Evolutionary conservation across 2,797 vertebrate species (phyloP).

Genomic region (Pachyuromys duprasi): DNA sequence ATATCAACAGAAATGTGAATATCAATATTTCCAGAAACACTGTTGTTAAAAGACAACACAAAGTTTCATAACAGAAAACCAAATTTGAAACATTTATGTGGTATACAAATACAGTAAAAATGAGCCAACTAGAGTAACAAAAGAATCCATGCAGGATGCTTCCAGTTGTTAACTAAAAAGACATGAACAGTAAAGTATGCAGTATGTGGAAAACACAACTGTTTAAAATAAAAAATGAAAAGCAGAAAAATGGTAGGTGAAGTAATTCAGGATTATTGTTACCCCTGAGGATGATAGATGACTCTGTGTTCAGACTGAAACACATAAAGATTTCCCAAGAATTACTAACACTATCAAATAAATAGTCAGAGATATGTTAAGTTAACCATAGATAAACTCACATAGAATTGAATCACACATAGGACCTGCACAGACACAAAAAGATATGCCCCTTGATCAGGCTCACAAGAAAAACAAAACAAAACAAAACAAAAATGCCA

Average conservation of each 20-base stretch:
- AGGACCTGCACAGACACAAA: background rate
- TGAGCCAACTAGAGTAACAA: background rate
- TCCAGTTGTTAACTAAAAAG: conserved; percentile 40
- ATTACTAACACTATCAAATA: background rate
- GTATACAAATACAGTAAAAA: background rate
- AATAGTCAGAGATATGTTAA: background rate
- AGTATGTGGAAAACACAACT: background rate
- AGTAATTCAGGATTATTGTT: background rate
- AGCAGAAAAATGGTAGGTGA: background rate
- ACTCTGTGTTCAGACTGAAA: background rate
- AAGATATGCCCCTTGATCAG: background rate
- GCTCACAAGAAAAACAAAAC: background rate
- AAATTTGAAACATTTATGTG: background rate
- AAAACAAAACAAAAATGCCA: background rate
- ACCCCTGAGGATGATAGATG: background rate
- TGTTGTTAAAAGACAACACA: background rate
- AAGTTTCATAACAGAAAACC: background rate
- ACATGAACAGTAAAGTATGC: background rate
- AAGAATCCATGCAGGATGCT: background rate
- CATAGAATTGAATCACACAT: background rate
- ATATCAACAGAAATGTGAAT: background rate
- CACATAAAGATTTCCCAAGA: background rate
- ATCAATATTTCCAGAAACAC: conserved; percentile 22
- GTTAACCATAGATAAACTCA: background rate
- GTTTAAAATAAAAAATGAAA: conserved; percentile 36